These are phyloP conservation scores for Drosophila novamexicana DNA, from an alignment of 1,140 invertebrate genomes.

Conservation along the genomic window DNA sequence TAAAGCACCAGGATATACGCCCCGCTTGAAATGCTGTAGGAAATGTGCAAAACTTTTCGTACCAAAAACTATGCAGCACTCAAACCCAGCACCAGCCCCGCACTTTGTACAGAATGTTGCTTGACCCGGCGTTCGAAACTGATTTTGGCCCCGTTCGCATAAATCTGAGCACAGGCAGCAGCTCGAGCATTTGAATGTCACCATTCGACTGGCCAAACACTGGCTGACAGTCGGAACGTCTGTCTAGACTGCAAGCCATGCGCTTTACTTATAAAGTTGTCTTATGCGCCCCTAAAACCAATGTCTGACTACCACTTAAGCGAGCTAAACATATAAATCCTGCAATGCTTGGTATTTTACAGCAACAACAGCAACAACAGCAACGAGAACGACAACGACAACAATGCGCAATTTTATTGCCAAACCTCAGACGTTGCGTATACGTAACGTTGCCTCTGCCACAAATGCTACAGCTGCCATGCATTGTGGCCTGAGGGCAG, in stretches of 20 bases:
- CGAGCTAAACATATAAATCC: slow-evolving; percentile 79
- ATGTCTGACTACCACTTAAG: slow-evolving; percentile 80
- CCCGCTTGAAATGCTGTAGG: slow-evolving; percentile 41
- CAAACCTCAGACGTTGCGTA: slow-evolving; percentile 79
- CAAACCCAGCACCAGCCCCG: background rate
- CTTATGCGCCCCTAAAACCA: slow-evolving; percentile 67
- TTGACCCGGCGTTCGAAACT: slow-evolving; percentile 18
- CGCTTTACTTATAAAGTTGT: slow-evolving; percentile 65
- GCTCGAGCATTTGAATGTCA: slow-evolving; percentile 73
- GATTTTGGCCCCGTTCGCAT: slow-evolving; percentile 45
- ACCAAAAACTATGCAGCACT: slow-evolving; percentile 42
- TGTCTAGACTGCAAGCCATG: slow-evolving; percentile 63
- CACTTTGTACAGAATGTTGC: background rate
- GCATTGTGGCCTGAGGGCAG: slow-evolving; percentile 43
- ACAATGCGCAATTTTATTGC: slow-evolving; percentile 80
- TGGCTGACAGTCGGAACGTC: slow-evolving; percentile 6
- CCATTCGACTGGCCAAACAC: slow-evolving; percentile 39
- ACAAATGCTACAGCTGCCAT: slow-evolving; percentile 73
- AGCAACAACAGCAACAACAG: slow-evolving; percentile 36
- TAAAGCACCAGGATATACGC: slow-evolving; percentile 59
- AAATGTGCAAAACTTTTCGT: slow-evolving; percentile 50
- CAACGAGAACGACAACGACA: slow-evolving; percentile 22
- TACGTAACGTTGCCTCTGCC: slow-evolving; percentile 68
- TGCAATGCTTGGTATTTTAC: slow-evolving; percentile 74
- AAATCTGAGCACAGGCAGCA: slow-evolving; percentile 62